A percentile compares a stretch with the other conserved stretches of the same genome.
phyloP scores from a whole-genome alignment of 2,888 invertebrate species.

The Drosophila birchii region DNA sequence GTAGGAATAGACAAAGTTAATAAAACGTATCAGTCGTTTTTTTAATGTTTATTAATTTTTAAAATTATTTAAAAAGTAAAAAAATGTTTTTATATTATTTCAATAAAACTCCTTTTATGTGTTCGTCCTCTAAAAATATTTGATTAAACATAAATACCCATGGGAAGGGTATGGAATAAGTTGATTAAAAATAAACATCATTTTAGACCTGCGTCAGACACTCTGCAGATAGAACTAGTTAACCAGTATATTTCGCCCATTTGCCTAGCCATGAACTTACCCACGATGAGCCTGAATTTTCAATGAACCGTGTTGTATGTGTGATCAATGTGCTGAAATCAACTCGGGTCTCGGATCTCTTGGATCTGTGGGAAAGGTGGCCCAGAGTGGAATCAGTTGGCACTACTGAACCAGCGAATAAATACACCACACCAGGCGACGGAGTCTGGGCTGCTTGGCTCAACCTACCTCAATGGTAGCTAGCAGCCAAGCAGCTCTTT shows the following conservation, averaged over 20 bases:
- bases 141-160: not conserved
- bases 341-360: conserved; percentile 3
- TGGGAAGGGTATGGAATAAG: conserved; percentile 1
- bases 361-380: conserved; percentile 12
- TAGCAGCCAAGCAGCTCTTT: conserved; percentile 23
- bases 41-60: not conserved
- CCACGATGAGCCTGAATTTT: conserved; percentile 28
- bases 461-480: conserved; percentile 68
- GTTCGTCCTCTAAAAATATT: not conserved
- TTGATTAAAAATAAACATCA: not conserved
- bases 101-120: not conserved
- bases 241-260: conserved; percentile 28
- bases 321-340: conserved; percentile 8
- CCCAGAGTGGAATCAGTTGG: conserved; percentile 39
- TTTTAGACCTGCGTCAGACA: conserved; percentile 31
- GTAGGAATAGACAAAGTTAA: not conserved
- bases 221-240: conserved; percentile 28
- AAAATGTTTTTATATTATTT: not conserved
- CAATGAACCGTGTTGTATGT: conserved; percentile 20
- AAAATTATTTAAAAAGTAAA: not conserved
- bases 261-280: conserved; percentile 44
- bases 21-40: not conserved
- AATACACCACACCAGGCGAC: conserved; percentile 22
- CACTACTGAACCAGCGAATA: conserved; percentile 26
- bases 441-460: conserved; percentile 64